Evolutionary conservation across 1,140 invertebrate genomes (phyloP).

Genomic region (Nilaparvata lugens): DNA sequence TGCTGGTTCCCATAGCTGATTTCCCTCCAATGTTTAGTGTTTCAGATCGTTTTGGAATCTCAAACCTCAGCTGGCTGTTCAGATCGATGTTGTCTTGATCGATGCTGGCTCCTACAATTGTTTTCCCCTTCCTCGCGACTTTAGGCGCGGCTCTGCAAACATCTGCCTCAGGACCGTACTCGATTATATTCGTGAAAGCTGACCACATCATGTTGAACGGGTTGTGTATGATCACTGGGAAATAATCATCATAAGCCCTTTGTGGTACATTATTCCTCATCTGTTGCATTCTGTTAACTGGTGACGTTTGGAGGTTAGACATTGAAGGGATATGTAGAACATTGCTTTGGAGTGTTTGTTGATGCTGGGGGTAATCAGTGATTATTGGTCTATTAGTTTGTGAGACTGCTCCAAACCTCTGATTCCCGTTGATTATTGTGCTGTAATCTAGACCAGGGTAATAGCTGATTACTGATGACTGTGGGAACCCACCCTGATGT

Average conservation of each 20-base stretch:
- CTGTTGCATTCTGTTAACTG: neutral
- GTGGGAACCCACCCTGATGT: neutral
- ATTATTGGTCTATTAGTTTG: neutral
- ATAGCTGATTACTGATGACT: neutral
- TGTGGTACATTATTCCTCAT: neutral
- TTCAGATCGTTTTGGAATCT: neutral
- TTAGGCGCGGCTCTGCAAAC: conserved; percentile 32
- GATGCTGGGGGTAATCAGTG: neutral
- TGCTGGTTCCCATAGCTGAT: neutral
- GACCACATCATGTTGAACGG: conserved; percentile 37
- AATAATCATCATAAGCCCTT: conserved; percentile 28
- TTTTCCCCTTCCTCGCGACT: conserved; percentile 5
- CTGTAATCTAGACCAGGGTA: neutral
- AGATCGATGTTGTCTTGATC: neutral
- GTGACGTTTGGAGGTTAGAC: neutral
- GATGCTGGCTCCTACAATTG: neutral
- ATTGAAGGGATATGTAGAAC: neutral
- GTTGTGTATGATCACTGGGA: conserved; percentile 46
- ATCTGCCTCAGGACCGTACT: conserved; percentile 45
- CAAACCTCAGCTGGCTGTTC: conserved; percentile 18
- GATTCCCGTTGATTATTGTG: neutral
- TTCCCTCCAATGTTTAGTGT: neutral
- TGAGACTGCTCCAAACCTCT: neutral
- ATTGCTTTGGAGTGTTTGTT: neutral
- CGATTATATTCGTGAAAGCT: conserved; percentile 38